A percentile compares a stretch with the other conserved stretches of the same genome.
Evolutionary conservation across 1,140 invertebrate species (phyloP).

Genomic region (Helicoverpa zea): DNA sequence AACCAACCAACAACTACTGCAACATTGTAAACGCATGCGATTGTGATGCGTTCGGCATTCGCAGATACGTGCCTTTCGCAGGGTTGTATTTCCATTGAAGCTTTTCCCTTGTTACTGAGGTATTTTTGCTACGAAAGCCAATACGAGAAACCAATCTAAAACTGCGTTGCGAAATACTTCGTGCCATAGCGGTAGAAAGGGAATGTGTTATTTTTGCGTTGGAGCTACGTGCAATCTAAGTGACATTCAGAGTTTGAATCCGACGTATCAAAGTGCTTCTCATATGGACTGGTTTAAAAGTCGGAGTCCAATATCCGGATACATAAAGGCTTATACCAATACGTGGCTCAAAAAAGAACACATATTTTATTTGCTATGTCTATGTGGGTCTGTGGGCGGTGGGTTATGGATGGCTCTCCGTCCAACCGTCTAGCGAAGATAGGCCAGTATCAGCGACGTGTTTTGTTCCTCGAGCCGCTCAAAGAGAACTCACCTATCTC

Average conservation of each 20-base stretch:
- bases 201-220: neutral
- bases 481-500: no score
- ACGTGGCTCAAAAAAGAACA: no score
- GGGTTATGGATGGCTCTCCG: no score
- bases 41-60: conserved; percentile 12
- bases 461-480: no score
- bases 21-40: conserved; percentile 7
- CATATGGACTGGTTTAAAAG: no score
- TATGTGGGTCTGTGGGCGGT: no score
- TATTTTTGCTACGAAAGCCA: conserved; percentile 8
- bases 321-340: no score
- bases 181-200: neutral
- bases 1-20: neutral
- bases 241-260: neutral
- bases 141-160: conserved; percentile 3
- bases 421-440: no score
- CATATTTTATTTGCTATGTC: no score
- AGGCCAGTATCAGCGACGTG: no score
- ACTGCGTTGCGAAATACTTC: neutral
- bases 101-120: conserved; percentile 9
- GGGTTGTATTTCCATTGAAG: conserved; percentile 7
- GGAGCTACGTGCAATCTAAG: neutral
- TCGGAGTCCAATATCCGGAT: no score
- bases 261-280: neutral
- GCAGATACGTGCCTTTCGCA: conserved; percentile 35